Conservation (phyloP, 2,888 invertebrate species). For the Phalera bucephala region DNA sequence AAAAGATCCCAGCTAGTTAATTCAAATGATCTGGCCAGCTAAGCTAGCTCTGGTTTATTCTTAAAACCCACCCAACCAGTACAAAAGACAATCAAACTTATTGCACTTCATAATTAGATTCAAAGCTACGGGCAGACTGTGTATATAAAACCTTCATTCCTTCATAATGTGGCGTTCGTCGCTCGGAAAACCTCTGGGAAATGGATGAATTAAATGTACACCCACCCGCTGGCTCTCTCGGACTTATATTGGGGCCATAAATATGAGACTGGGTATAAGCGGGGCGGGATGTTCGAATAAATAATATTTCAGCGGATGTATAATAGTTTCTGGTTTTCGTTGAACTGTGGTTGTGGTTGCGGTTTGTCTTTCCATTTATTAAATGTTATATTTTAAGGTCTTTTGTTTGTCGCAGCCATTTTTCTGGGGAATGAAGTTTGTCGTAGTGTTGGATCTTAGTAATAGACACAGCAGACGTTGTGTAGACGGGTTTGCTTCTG, state of each 20-base stretch:
- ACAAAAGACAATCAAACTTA: neutral
- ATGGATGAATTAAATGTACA: conserved; percentile 55
- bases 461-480: too few species aligned
- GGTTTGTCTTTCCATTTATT: too few species aligned
- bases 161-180: conserved; percentile 36
- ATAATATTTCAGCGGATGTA: conserved; percentile 5
- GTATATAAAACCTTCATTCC: conserved; percentile 25
- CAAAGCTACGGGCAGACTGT: neutral
- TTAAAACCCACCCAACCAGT: too few species aligned
- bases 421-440: too few species aligned
- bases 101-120: conserved; percentile 16
- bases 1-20: too few species aligned
- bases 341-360: too few species aligned
- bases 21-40: too few species aligned
- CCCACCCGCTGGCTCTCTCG: conserved; percentile 38
- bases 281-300: conserved; percentile 10
- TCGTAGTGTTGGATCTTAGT: too few species aligned
- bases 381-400: too few species aligned
- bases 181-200: conserved; percentile 46
- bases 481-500: too few species aligned
- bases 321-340: conserved; percentile 4
- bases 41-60: too few species aligned
- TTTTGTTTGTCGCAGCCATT: too few species aligned
- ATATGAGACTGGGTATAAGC: conserved; percentile 18
- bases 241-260: conserved; percentile 46